Evolutionary conservation across 2,113 vertebrate species (phyloP).

Genomic region (Puntigrus tetrazona): DNA sequence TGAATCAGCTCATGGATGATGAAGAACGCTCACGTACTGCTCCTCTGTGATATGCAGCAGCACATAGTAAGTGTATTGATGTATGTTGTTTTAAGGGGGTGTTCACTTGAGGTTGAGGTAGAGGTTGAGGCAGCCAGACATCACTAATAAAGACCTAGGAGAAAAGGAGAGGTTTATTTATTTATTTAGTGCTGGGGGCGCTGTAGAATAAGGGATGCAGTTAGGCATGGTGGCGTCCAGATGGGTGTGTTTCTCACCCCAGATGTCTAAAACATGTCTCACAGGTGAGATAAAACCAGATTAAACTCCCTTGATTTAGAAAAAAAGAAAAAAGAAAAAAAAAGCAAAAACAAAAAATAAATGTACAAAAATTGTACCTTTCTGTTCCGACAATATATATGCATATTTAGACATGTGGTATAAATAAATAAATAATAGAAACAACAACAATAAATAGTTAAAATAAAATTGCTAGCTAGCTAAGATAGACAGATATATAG

Average conservation of each 20-base stretch:
- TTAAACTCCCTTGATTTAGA: not conserved
- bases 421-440: too few species aligned
- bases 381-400: too few species aligned
- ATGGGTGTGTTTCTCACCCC: not conserved
- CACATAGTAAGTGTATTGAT: not conserved
- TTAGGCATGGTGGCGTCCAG: not conserved
- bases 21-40: slow-evolving; percentile 57
- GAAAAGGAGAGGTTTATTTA: not conserved
- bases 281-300: slow-evolving; percentile 6
- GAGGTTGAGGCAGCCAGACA: slow-evolving; percentile 15
- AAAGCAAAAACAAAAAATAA: too few species aligned
- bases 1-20: slow-evolving; percentile 60
- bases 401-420: too few species aligned
- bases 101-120: not conserved
- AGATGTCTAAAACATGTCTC: not conserved
- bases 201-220: not conserved
- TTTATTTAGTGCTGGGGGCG: not conserved
- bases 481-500: too few species aligned
- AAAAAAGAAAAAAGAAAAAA: too few species aligned
- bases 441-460: too few species aligned
- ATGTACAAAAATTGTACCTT: too few species aligned
- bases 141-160: slow-evolving; percentile 18
- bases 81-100: slow-evolving; percentile 20
- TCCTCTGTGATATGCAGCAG: slow-evolving; percentile 30
- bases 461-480: too few species aligned